Conservation (phyloP, 2,888 invertebrate species). For the Macrophya annulata region DNA sequence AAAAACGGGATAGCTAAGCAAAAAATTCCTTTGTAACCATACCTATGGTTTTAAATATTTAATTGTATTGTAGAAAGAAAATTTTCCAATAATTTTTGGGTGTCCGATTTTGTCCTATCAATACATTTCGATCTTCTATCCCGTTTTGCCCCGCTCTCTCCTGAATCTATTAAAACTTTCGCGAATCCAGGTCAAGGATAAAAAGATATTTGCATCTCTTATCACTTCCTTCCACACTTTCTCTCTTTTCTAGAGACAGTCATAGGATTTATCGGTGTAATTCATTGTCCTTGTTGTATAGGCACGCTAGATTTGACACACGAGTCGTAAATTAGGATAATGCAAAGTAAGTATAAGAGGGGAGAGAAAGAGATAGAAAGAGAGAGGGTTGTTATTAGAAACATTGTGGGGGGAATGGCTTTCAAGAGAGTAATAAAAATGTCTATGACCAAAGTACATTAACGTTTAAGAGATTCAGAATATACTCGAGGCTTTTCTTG, state of each 20-base stretch:
- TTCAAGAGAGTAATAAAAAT: conserved; percentile 37
- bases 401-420: not conserved
- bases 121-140: no score
- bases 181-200: not conserved
- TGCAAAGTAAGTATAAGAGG: not conserved
- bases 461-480: conserved; percentile 2
- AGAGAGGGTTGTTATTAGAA: conserved; percentile 4
- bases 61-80: no score
- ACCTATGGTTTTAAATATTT: no score
- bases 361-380: not conserved
- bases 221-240: not conserved
- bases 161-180: not conserved
- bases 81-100: no score
- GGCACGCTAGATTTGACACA: not conserved
- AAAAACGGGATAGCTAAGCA: no score
- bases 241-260: not conserved
- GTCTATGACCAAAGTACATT: conserved; percentile 22
- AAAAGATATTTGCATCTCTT: not conserved
- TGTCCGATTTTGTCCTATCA: no score
- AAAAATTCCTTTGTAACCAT: no score
- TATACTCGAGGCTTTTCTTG: not conserved
- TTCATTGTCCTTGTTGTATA: conserved; percentile 6
- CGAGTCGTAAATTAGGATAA: conserved; percentile 22
- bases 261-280: not conserved
- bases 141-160: no score